phyloP scores from a whole-genome alignment of 2,797 vertebrate species.

The Eurystomus glaucurus region DNA sequence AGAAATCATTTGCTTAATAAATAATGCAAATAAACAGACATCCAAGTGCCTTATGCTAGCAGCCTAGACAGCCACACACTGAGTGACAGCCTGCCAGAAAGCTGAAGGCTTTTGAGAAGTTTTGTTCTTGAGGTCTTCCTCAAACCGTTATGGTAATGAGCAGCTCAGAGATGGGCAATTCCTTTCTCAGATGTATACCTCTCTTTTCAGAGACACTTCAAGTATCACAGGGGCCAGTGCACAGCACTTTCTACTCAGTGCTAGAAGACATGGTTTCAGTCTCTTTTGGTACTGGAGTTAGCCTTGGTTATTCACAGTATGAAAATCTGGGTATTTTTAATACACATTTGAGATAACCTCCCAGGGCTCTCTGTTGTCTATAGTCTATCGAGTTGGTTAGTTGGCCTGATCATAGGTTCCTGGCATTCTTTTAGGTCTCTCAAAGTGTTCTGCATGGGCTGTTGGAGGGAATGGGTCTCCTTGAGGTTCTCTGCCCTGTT shows the following conservation, averaged over 20 bases:
- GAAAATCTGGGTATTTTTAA: neutral
- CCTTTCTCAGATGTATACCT: neutral
- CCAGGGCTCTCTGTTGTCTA: accelerated
- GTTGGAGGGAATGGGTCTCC: neutral
- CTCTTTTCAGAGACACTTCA: neutral
- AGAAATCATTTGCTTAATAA: conserved; percentile 71
- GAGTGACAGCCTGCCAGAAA: conserved; percentile 5
- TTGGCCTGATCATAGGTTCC: neutral
- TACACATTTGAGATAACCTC: neutral
- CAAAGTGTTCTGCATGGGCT: neutral
- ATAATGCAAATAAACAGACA: conserved; percentile 49
- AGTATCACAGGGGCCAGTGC: neutral
- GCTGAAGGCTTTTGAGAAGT: neutral
- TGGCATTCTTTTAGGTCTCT: neutral
- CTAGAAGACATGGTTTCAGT: neutral
- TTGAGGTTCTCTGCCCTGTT: neutral
- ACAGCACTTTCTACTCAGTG: neutral
- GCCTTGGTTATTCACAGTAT: neutral
- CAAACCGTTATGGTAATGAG: accelerated
- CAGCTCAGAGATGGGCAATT: neutral
- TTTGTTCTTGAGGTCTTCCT: neutral
- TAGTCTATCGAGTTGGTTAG: neutral
- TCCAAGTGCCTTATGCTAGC: neutral
- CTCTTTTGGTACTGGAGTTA: neutral
- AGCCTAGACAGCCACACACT: neutral